Base-by-base conservation (phyloP, 2,888 invertebrate genomes). In the Peribatodes rhomboidaria region DNA sequence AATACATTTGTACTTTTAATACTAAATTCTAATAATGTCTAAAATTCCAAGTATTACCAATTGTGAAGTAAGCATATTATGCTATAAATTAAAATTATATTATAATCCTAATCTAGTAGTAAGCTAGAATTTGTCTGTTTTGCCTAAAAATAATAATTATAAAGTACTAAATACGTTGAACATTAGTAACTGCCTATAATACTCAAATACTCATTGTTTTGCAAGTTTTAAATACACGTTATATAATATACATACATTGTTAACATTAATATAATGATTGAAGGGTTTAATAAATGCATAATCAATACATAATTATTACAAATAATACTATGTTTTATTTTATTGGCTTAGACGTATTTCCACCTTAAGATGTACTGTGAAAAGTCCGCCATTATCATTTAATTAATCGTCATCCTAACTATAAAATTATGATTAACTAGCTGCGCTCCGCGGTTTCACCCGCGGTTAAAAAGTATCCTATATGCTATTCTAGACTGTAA, bases 221-320 rank as follows among this genome's bases (percentile, higher is more conserved):
- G 67, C 67, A 61, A 60, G 50, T 68, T 67, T 57, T 64, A 63
- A 49, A 39, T 57, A 56, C 37, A 62, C n/a, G 16, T 53, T 57
- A 20, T 47, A 41, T 52, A 57, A 6, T 60, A 47, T 59, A 41
- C 27, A 60, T 70, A 68, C 49, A 65, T 67, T 74, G 72, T 59
- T 74, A 65, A 68, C 73, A 78, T 75, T 82, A 74, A 79, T 76
- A 75, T 27, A 76, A 66, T 70, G 41, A 56, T 72, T 78, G 71
- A 77, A 73, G 74, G 69, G 80, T 83, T 79, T 74, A 86, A 84
- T 86, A 86, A 88, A 88, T 77, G 73, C 81, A 63, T 72, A 72
- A 72, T 68, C 71, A 68, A 68, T 67, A 49, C 42, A 71, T 60
- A 31, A 52, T 44, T 27, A 47, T 58, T 27, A 27, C 27, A 49